These are phyloP conservation scores for Platysteira castanea DNA, from an alignment of 2,113 vertebrate species.

Conservation along the genomic window DNA sequence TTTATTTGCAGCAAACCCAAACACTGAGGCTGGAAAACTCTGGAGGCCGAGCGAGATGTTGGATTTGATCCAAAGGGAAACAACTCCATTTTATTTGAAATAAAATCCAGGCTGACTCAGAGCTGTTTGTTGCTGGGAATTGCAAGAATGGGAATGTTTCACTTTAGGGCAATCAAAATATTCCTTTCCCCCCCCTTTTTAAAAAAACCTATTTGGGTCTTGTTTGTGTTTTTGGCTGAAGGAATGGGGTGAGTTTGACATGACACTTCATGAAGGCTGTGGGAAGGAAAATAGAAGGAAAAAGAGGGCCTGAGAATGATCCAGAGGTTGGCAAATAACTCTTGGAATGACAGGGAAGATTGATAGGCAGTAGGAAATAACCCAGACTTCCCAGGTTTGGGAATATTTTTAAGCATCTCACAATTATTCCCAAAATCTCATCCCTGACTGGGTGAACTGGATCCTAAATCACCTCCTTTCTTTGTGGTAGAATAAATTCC, in stretches of 20 bases:
- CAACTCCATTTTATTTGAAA: background rate
- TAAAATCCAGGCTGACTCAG: background rate
- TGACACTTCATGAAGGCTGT: slow-evolving; percentile 37
- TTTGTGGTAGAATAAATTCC: background rate
- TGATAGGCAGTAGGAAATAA: background rate
- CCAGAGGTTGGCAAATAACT: background rate
- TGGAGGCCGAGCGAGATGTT: background rate
- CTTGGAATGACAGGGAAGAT: background rate
- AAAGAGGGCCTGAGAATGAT: slow-evolving; percentile 34
- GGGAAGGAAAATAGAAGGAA: slow-evolving; percentile 19
- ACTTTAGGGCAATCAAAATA: background rate
- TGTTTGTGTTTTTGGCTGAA: slow-evolving; percentile 29
- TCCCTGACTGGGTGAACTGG: background rate
- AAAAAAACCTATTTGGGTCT: background rate
- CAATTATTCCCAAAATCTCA: background rate
- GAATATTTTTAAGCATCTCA: background rate
- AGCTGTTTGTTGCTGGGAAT: background rate
- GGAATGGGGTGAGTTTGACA: slow-evolving; percentile 34
- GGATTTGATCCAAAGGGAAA: background rate
- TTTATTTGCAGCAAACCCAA: slow-evolving; percentile 2
- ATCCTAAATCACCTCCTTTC: background rate
- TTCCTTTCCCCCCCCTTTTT: background rate
- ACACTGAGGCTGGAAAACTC: background rate
- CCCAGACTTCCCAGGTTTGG: background rate
- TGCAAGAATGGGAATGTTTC: background rate